phyloP scores from a whole-genome alignment of 1,140 invertebrate species.

The Aricia agestis region DNA sequence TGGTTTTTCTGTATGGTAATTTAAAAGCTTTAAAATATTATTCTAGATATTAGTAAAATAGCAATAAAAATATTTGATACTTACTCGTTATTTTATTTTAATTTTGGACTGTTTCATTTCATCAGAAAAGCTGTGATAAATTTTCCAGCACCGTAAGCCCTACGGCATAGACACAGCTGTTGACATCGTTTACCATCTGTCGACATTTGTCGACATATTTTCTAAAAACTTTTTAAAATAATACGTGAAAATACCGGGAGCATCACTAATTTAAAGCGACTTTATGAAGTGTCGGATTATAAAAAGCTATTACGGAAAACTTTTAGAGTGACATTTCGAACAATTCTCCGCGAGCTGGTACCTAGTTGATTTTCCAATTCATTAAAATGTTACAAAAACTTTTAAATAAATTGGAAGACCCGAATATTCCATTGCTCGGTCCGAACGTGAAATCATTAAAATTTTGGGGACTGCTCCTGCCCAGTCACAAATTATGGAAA shows the following conservation, averaged over 20 bases:
- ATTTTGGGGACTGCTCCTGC: constrained; percentile 62
- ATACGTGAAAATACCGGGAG: neutral
- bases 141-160: neutral
- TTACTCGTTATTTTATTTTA: neutral
- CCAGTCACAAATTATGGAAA: constrained; percentile 37
- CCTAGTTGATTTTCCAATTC: neutral
- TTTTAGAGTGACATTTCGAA: constrained; percentile 17
- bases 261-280: neutral
- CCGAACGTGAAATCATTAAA: constrained; percentile 53
- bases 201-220: constrained; percentile 5
- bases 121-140: neutral
- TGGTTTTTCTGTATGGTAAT: no score
- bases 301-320: constrained; percentile 17
- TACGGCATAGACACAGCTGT: neutral
- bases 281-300: neutral
- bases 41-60: no score
- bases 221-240: neutral
- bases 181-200: neutral
- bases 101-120: neutral
- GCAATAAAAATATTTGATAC: no score
- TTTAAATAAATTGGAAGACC: constrained; percentile 49
- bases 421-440: constrained; percentile 48
- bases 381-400: constrained; percentile 40
- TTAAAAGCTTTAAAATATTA: no score
- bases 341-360: constrained; percentile 9